Conservation (phyloP, 2,113 vertebrate genomes). For the Litocranius walleri region DNA sequence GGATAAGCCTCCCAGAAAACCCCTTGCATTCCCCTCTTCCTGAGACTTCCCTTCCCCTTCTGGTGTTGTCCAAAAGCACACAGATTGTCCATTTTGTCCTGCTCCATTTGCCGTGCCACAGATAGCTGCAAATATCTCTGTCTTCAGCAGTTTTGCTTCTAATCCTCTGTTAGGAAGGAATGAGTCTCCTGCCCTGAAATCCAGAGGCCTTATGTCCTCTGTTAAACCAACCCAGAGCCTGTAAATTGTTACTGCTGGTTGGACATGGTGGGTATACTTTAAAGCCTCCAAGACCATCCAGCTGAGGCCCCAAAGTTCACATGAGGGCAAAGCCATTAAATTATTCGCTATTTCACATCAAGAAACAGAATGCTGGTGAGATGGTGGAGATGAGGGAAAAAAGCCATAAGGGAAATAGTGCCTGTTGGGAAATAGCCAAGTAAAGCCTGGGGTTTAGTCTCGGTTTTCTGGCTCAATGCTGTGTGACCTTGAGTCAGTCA, state of each 20-base stretch:
- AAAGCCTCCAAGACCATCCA: background rate
- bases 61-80: background rate
- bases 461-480: background rate
- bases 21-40: accelerated
- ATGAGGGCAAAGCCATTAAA: background rate
- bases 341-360: background rate
- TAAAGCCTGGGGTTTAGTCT: background rate
- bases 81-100: background rate
- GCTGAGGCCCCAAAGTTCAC: background rate
- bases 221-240: background rate
- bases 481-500: background rate
- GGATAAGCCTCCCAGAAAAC: background rate
- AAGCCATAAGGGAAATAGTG: background rate
- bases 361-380: background rate
- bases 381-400: background rate
- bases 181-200: background rate
- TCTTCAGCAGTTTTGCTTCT: background rate
- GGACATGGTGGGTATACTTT: background rate
- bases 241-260: background rate
- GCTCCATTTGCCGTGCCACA: background rate
- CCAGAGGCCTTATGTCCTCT: background rate
- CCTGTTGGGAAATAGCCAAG: background rate
- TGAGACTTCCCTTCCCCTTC: background rate
- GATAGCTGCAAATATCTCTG: background rate
- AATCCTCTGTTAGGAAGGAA: background rate